Conservation (phyloP, 2,888 invertebrate species). For the Alloplasta piceator region DNA sequence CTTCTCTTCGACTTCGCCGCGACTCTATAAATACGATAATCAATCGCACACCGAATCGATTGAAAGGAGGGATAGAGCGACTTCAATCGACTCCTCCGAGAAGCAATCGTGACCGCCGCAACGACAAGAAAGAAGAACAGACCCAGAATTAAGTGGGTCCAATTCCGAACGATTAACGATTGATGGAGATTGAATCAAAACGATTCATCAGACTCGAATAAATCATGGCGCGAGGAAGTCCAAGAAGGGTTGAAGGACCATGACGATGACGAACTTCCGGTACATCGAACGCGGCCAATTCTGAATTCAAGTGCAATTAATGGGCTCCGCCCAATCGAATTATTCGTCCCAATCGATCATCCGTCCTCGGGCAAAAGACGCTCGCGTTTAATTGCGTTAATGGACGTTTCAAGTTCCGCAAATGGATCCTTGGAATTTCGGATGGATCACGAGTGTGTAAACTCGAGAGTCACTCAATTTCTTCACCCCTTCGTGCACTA, state of each 20-base stretch:
- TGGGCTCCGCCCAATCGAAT: slow-evolving; percentile 19
- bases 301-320: slow-evolving; percentile 27
- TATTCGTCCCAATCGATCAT: slow-evolving; percentile 41
- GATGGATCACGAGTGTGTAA: neutral
- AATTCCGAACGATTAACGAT: neutral
- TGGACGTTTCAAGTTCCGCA: slow-evolving; percentile 30
- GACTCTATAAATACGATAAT: too few species aligned
- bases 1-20: too few species aligned
- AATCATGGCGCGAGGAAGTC: neutral
- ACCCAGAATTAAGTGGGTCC: neutral
- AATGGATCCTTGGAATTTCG: neutral
- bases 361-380: slow-evolving; percentile 27
- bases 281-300: slow-evolving; percentile 38
- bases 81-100: neutral
- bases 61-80: too few species aligned
- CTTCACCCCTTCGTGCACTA: too few species aligned
- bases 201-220: slow-evolving; percentile 17
- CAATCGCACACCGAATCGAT: too few species aligned
- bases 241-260: too few species aligned
- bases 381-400: slow-evolving; percentile 50
- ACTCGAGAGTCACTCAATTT: too few species aligned
- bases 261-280: neutral
- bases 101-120: neutral
- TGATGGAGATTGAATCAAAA: slow-evolving; percentile 3
- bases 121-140: neutral